Percentiles rank a stretch among this genome's conserved stretches.
phyloP scores from a whole-genome alignment of 2,888 invertebrate genomes.

The Geophilus truncorum region DNA sequence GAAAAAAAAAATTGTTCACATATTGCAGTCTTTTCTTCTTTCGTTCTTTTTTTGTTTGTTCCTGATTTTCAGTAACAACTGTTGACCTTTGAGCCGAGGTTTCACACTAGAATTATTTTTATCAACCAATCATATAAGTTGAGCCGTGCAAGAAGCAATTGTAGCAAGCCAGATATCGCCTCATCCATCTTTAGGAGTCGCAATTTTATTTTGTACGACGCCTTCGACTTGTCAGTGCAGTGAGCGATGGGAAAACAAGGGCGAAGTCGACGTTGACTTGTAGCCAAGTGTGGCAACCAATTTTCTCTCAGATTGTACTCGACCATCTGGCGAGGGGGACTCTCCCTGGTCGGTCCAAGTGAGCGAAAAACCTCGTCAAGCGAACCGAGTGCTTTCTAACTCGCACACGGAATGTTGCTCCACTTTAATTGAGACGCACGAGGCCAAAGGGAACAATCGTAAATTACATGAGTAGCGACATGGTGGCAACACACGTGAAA shows the following conservation, averaged over 20 bases:
- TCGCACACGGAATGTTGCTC: not conserved
- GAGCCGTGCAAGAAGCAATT: not conserved
- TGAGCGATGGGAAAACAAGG: not conserved
- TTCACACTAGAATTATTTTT: not conserved
- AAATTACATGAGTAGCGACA: not conserved
- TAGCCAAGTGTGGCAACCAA: not conserved
- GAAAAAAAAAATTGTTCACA: too few relatives aligned
- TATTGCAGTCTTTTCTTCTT: too few relatives aligned
- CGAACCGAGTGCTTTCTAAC: not conserved
- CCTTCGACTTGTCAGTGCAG: not conserved
- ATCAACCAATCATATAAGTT: not conserved
- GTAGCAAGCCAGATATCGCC: not conserved
- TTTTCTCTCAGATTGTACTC: not conserved
- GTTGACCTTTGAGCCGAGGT: too few relatives aligned
- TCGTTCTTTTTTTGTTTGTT: too few relatives aligned
- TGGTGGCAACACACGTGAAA: constrained; percentile 1
- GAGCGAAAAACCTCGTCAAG: not conserved
- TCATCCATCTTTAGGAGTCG: not conserved
- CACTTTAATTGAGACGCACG: constrained; percentile 15
- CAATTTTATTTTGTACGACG: not conserved
- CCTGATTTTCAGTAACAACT: too few relatives aligned
- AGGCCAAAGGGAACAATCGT: constrained; percentile 13
- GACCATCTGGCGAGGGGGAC: not conserved
- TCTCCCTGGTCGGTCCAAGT: not conserved
- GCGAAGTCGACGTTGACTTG: not conserved